Conservation (phyloP, 2,797 vertebrate genomes). For the Chiropotes sagulatus region DNA sequence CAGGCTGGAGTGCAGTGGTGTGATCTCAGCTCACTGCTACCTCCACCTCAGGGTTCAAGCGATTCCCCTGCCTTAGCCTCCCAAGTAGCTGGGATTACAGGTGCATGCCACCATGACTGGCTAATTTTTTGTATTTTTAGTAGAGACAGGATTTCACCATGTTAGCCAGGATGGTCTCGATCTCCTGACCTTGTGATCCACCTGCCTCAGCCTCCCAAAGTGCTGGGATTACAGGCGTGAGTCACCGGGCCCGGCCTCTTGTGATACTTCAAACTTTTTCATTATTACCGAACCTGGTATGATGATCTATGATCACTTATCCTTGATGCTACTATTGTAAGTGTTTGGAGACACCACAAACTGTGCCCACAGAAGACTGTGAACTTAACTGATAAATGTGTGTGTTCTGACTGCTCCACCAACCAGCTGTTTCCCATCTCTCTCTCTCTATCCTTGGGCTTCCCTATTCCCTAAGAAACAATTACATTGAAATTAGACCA, state of each 20-base stretch:
- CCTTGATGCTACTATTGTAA: not conserved
- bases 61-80: too few relatives aligned
- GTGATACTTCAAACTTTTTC: not conserved
- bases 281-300: not conserved
- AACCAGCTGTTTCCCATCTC: not conserved
- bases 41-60: too few relatives aligned
- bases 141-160: too few relatives aligned
- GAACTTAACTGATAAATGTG: not conserved
- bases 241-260: not conserved
- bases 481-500: not conserved
- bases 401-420: not conserved
- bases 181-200: too few relatives aligned
- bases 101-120: too few relatives aligned
- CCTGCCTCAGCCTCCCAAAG: too few relatives aligned
- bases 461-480: not conserved
- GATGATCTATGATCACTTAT: not conserved
- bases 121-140: too few relatives aligned
- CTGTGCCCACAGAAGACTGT: not conserved
- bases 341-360: not conserved
- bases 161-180: too few relatives aligned
- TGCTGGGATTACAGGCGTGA: too few relatives aligned
- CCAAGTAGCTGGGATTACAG: too few relatives aligned
- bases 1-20: too few relatives aligned
- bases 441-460: not conserved
- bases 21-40: too few relatives aligned